Evolutionary conservation across 2,113 vertebrate genomes (phyloP), one percentile per base, ranked within the genome.

Genomic region (Dicentrarchus labrax): DNA sequence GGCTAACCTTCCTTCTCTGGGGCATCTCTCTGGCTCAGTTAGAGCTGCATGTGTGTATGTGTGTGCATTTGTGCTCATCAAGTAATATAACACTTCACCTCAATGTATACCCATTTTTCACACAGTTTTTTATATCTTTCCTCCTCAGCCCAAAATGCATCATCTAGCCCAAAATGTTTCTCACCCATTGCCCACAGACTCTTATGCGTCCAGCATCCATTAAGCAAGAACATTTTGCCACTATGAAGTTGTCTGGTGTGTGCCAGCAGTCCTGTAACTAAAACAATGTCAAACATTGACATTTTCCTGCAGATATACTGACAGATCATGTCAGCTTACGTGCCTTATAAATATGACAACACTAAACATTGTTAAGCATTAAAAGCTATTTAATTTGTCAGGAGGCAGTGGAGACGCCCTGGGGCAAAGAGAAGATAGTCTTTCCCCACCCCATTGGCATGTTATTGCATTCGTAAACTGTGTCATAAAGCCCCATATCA

Each of bases 1-100:
- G 89, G 88, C 86, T 91, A 82, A 72, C 82, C 67, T 73, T 80
- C 79, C 80, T 61, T 83, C 88, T 89, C 89, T 60, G 64, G 84
- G 88, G 88, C 78, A 84, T 89, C 57, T 77, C 80, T 75, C 67
- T 73, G 83, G 80, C 64, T 89, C 87, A 59, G 74, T 71, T 59
- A 38, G 77, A 74, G 65, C 65, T 65, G 56, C 50, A 57, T 77
- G 60, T 76, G 65, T 82, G 66, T 41, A 8, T 78, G 62, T 61
- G 82, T 67, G 79, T 72, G 72, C 62, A 76, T 85, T 79, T 79
- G 76, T 70, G 66, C 77, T 48, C 54, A 78, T 76, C 50, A 72
- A 91, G 86, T 73, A 65, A 71, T 83, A 71, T 61, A 50, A 72
- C 59, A 69, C 62, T 82, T 73, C 80, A 72, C 51, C 50, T 82